These are phyloP conservation scores for Acromyrmex echinatior DNA, from an alignment of 1,140 invertebrate species.

Conservation along the genomic window DNA sequence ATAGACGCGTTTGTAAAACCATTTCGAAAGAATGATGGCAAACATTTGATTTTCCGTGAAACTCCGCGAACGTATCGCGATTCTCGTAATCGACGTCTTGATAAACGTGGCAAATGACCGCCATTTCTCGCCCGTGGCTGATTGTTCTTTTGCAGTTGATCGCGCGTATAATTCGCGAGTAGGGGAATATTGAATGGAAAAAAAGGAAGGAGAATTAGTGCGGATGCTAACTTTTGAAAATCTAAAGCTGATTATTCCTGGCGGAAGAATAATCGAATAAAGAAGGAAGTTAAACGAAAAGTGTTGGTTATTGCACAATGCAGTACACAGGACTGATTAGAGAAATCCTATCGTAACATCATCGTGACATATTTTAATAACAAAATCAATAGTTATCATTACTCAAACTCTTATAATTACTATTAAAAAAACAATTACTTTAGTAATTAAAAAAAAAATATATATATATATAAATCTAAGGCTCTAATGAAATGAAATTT, in stretches of 20 bases:
- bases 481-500: too few species aligned
- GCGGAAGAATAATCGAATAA: constrained; percentile 35
- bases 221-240: constrained; percentile 36
- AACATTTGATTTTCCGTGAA: constrained; percentile 57
- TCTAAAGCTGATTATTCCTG: constrained; percentile 45
- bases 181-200: constrained; percentile 35
- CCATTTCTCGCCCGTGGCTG: constrained; percentile 64
- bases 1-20: not conserved
- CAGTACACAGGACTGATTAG: not conserved
- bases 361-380: not conserved
- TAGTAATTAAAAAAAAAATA: not conserved
- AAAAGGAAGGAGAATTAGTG: not conserved
- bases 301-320: not conserved
- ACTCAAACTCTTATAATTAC: not conserved
- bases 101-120: constrained; percentile 65
- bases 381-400: not conserved
- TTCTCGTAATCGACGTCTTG: constrained; percentile 63
- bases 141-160: constrained; percentile 71
- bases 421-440: constrained; percentile 3
- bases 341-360: not conserved
- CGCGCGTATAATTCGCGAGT: constrained; percentile 72
- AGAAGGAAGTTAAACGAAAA: not conserved
- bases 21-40: constrained; percentile 40
- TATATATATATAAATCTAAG: too few species aligned
- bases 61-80: not conserved